Conservation (phyloP, 2,888 invertebrate genomes). For the Chamaedrilus cognettii region DNA sequence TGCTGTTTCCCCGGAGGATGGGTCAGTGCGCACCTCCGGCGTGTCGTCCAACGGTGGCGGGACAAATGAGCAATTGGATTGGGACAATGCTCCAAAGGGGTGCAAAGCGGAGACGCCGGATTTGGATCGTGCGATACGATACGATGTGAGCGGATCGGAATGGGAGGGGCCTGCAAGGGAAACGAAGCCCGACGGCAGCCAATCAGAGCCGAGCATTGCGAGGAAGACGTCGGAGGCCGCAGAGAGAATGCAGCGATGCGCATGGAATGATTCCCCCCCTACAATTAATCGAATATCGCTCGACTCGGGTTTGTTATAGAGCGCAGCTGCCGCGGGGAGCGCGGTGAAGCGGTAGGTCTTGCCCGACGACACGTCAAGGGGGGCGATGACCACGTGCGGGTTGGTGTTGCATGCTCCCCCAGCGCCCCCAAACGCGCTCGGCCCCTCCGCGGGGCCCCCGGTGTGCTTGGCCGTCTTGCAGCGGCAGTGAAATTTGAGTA, state of each 20-base stretch:
- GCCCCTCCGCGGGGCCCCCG: too few species aligned
- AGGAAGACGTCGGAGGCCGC: slow-evolving; percentile 38
- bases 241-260: slow-evolving; percentile 33
- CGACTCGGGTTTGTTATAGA: slow-evolving; percentile 35
- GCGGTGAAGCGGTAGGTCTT: slow-evolving; percentile 29
- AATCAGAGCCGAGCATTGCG: slow-evolving; percentile 31
- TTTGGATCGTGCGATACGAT: too few species aligned
- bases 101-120: too few species aligned
- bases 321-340: slow-evolving; percentile 29
- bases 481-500: slow-evolving; percentile 7
- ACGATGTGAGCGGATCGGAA: too few species aligned
- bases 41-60: too few species aligned
- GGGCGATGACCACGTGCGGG: slow-evolving; percentile 33
- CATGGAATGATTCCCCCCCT: slow-evolving; percentile 31
- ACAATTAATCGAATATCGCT: slow-evolving; percentile 36
- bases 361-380: slow-evolving; percentile 22
- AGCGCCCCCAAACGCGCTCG: too few species aligned
- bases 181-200: slow-evolving; percentile 22
- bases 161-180: too few species aligned
- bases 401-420: slow-evolving; percentile 26
- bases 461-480: slow-evolving; percentile 14
- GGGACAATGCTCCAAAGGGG: too few species aligned
- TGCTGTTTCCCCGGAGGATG: too few species aligned
- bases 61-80: too few species aligned
- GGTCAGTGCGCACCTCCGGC: too few species aligned